Evolutionary conservation across 2,888 invertebrate genomes (phyloP).

Genomic region (Herminia tarsipennalis): DNA sequence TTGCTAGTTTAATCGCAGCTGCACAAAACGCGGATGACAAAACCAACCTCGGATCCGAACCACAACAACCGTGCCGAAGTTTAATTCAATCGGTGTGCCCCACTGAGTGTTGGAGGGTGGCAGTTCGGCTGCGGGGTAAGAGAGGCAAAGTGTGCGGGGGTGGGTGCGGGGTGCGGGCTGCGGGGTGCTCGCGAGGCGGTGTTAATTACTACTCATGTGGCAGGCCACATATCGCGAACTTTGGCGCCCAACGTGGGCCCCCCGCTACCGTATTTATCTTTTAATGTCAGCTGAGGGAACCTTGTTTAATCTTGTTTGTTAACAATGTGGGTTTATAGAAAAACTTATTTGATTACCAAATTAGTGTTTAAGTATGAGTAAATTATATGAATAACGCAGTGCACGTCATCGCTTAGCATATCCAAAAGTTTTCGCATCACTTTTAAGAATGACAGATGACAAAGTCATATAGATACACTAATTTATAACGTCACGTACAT

Average conservation of each 20-base stretch:
- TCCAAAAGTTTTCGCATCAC: no score
- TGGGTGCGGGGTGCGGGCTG: conserved; percentile 36
- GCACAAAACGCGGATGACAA: conserved; percentile 78
- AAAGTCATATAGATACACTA: no score
- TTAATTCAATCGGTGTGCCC: conserved; percentile 83
- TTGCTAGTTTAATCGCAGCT: conserved; percentile 81
- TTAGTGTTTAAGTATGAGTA: conserved; percentile 15
- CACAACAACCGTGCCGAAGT: conserved; percentile 82
- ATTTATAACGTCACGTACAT: no score
- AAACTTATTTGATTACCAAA: conserved; percentile 45
- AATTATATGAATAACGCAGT: background rate
- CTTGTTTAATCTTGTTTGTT: conserved; percentile 59
- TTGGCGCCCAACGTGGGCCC: conserved; percentile 74
- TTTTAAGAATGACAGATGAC: no score
- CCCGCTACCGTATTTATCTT: conserved; percentile 73
- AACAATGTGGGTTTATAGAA: conserved; percentile 57
- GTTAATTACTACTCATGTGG: conserved; percentile 84
- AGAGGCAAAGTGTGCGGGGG: conserved; percentile 22
- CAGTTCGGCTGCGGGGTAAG: conserved; percentile 11
- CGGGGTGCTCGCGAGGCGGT: conserved; percentile 63
- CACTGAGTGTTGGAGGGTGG: conserved; percentile 58
- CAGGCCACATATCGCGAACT: conserved; percentile 82
- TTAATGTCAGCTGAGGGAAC: conserved; percentile 66
- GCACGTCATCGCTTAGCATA: no score
- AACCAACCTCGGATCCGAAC: conserved; percentile 78